These are phyloP conservation scores for Machaerirhynchus nigripectus DNA, from an alignment of 2,113 vertebrate species.

Conservation along the genomic window DNA sequence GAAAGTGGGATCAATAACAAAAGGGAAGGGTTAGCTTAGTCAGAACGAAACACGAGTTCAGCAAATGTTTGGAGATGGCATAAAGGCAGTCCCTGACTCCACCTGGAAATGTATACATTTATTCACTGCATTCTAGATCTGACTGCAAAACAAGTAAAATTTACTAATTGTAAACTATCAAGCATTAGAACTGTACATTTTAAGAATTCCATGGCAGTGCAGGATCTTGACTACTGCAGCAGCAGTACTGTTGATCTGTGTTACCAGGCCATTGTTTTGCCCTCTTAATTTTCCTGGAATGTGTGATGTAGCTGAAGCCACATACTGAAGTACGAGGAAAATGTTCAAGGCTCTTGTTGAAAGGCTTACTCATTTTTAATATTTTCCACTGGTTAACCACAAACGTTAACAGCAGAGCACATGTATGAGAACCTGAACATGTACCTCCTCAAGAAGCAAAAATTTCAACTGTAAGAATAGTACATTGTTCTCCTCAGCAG, in stretches of 20 bases:
- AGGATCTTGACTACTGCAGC: background rate
- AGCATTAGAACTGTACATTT: background rate
- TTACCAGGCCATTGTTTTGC: background rate
- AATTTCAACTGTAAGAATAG: background rate
- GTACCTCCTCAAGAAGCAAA: background rate
- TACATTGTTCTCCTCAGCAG: background rate
- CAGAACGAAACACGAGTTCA: background rate
- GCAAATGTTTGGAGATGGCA: rapidly evolving
- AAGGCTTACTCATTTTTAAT: background rate
- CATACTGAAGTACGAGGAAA: background rate
- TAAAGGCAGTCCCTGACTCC: background rate
- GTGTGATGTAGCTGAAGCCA: background rate
- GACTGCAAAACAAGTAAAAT: background rate
- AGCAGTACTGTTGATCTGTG: background rate
- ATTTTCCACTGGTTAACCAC: slow-evolving; percentile 39
- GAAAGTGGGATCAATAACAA: background rate
- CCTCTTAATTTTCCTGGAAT: background rate
- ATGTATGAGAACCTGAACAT: background rate
- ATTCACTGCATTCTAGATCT: background rate
- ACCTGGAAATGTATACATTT: background rate
- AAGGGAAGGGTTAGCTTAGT: background rate
- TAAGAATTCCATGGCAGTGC: background rate
- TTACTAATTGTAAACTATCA: background rate
- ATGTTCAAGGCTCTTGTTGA: background rate
- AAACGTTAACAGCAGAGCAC: background rate